Evolutionary conservation across 2,113 vertebrate species (phyloP).

Genomic region (Crypturellus undulatus): DNA sequence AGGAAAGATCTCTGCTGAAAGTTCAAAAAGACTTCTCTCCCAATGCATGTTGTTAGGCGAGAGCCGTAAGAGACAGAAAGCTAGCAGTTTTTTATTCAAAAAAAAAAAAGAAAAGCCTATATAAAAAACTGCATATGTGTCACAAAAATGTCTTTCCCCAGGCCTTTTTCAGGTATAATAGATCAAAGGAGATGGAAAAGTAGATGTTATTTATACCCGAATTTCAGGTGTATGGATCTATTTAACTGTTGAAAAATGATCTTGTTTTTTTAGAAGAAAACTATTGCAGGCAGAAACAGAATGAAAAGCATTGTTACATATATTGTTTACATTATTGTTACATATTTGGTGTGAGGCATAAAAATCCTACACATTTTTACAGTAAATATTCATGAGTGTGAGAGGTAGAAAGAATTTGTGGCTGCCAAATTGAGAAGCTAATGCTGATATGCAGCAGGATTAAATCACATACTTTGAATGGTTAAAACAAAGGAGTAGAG

Average conservation of each 20-base stretch:
- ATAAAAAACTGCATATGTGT: background rate
- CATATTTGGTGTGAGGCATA: background rate
- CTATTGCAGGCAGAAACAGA: background rate
- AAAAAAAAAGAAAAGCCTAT: background rate
- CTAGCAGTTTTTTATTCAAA: background rate
- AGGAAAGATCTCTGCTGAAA: background rate
- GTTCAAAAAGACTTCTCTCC: background rate
- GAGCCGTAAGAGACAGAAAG: background rate
- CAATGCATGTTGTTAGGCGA: background rate
- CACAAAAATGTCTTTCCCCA: background rate
- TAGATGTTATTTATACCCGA: background rate
- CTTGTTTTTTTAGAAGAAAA: background rate
- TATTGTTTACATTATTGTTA: background rate
- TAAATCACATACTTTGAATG: background rate
- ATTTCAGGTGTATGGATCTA: background rate
- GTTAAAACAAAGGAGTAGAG: background rate
- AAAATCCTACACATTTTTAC: background rate
- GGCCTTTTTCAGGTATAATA: background rate
- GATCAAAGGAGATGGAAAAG: background rate
- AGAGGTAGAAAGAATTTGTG: background rate
- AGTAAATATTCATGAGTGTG: background rate
- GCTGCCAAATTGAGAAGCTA: background rate
- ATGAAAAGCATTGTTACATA: background rate
- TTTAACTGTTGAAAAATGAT: background rate
- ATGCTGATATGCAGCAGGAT: background rate